Evolutionary conservation across 2,888 invertebrate genomes (phyloP), one percentile per base, ranked within the genome.

Genomic region (Pyrochroa serraticornis): DNA sequence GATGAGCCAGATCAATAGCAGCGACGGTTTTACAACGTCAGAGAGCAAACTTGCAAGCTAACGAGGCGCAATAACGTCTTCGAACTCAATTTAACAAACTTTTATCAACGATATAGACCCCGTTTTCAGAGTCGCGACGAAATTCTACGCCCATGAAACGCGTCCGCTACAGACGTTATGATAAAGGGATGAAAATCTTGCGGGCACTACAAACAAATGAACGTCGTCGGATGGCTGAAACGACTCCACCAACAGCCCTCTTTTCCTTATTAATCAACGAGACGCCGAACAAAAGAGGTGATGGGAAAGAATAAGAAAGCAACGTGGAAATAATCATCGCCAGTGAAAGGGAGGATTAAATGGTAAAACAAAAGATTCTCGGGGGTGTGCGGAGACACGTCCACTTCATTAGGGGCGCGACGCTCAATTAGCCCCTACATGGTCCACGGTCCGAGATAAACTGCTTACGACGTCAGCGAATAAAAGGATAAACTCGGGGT

Each of bases 351-450:
- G 43, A 33, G 12, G 49, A 30, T 31, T 39, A 38, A 41, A 38
- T 31, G 31, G 31, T 14, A 51, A 56, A 60, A 60, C 60, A 60
- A 60, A 58, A 55, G 43, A 51, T 42, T 51, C n/a, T 46, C 32
- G 10, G 12, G 52, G 54, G 46, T 12, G 35, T 30, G 43, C 36
- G 13, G 32, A 47, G 43, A 48, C 55, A 60, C 60, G 60, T 56
- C 51, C 56, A 32, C 56, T 60, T 60, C 60, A 60, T 60, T 60
- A 60, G 22, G 45, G 47, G 37, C n/a, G 30, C 46, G 36, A 62
- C 48, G 66, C 42, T 54, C 65, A 68, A 68, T 68, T 68, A 66
- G 65, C 58, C 58, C 47, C 46, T 65, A 58, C 63, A 62, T 50
- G 47, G 58, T 35, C 50, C 47, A 51, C 22, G 22, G 53, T 58